These are phyloP conservation scores for Amphiprion percula DNA, from an alignment of 2,113 vertebrate genomes.

Conservation along the genomic window DNA sequence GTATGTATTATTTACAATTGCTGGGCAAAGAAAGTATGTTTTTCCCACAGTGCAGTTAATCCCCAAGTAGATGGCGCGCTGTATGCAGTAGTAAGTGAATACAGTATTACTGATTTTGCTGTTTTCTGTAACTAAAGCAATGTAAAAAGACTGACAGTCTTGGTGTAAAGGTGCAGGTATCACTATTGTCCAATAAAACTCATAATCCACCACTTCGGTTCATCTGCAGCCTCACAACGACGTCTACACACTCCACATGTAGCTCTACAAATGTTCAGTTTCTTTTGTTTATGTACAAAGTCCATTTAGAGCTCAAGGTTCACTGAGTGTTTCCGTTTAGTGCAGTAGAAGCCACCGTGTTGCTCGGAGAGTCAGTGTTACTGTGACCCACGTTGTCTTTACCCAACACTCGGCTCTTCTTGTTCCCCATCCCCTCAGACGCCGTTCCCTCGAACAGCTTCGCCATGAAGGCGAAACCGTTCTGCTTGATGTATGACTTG, in stretches of 20 bases:
- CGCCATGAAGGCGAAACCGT: constrained; percentile 84
- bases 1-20: too few species aligned
- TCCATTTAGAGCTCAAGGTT: background rate
- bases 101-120: too few species aligned
- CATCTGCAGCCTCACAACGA: background rate
- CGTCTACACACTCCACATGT: background rate
- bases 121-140: too few species aligned
- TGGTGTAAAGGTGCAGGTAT: background rate
- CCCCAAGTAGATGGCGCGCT: too few species aligned
- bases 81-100: too few species aligned
- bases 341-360: fast-evolving
- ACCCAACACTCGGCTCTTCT: background rate
- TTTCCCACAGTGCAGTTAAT: too few species aligned
- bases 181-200: too few species aligned
- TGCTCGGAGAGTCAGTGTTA: background rate
- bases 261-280: background rate
- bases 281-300: background rate
- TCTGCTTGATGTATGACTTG: constrained; percentile 83
- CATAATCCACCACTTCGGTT: too few species aligned
- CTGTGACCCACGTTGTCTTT: background rate
- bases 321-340: background rate
- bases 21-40: too few species aligned
- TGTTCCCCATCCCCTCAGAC: constrained; percentile 42
- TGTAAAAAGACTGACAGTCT: background rate
- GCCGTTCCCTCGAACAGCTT: constrained; percentile 82